Percentiles rank a stretch among this genome's conserved stretches.
Evolutionary conservation across 2,113 vertebrate genomes (phyloP).

Genomic region (Panurus biarmicus): DNA sequence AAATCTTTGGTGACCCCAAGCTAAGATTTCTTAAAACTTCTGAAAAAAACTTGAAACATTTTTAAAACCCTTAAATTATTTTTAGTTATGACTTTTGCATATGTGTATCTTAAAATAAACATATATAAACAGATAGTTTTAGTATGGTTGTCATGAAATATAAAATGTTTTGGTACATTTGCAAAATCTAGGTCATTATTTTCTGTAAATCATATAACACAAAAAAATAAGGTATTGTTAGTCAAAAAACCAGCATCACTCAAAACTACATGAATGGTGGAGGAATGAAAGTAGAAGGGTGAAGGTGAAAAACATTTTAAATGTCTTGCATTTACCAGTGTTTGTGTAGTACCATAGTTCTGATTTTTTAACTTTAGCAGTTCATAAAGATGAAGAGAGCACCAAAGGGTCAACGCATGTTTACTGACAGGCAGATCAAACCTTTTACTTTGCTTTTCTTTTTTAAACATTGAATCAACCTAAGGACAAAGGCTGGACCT

Average conservation of each 20-base stretch:
- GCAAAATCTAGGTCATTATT: background rate
- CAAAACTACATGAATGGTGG: background rate
- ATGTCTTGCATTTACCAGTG: background rate
- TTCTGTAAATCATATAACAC: background rate
- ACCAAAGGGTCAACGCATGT: background rate
- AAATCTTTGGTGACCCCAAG: background rate
- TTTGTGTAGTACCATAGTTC: background rate
- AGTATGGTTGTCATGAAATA: background rate
- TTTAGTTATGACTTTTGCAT: background rate
- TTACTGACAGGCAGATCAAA: background rate
- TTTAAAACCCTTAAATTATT: background rate
- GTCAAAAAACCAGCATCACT: background rate
- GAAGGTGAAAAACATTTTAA: background rate
- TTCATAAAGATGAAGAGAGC: background rate
- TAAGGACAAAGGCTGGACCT: background rate
- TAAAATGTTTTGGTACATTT: background rate
- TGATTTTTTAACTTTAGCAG: background rate
- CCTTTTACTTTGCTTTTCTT: background rate
- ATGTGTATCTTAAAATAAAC: background rate
- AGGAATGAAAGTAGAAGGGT: background rate
- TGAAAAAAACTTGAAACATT: background rate
- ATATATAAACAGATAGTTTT: background rate
- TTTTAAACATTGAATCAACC: background rate
- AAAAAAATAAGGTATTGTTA: background rate
- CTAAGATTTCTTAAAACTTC: background rate